Evolutionary conservation across 1,140 invertebrate species (phyloP), one percentile per base, ranked within the genome.

Genomic region (Dinoponera quadriceps): DNA sequence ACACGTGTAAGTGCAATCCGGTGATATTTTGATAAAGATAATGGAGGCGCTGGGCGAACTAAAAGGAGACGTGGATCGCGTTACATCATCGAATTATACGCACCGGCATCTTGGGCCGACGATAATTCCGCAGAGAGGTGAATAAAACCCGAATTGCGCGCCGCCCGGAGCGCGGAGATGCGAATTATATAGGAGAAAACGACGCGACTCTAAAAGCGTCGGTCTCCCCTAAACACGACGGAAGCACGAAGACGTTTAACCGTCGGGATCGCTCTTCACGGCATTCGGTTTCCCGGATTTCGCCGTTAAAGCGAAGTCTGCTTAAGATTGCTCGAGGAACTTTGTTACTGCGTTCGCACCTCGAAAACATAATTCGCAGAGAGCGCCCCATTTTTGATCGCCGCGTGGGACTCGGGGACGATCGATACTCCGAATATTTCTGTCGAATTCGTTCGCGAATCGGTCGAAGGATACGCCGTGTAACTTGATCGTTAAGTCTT

Each of bases 21-120:
- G 63, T 33, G 44, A 54, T 78, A 69, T 78, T 78, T 78, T 69
- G 49, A 57, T 59, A 14, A 55, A 29, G 33, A 44, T 78, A 78
- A 78, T 44, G 49, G 29, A n/a, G 14, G 22, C 16, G n/a, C 4
- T 0, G 27, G 14, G 16, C 16, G 14, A 7, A n/a, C 25, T 16
- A 22, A 55, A 78, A 55, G 48, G 16, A 44, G 22, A 1, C 11
- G 18, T 25, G 51, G 65, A 44, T 78, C 49, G 14, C 38, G 63
- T 69, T 78, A 57, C 75, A 16, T 69, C 49, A 51, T 44, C 75
- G 33, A 69, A 55, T 78, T 78, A 78, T 44, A 78, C 44, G 14
- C 22, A 20, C 33, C 18, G 69, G 48, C 72, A 33, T 75, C 38
- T 63, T 51, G 57, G 18, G 14, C 63, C 57, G 63, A 48, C 63